phyloP scores from a whole-genome alignment of 2,888 invertebrate species.

The Hyppa rectilinea region DNA sequence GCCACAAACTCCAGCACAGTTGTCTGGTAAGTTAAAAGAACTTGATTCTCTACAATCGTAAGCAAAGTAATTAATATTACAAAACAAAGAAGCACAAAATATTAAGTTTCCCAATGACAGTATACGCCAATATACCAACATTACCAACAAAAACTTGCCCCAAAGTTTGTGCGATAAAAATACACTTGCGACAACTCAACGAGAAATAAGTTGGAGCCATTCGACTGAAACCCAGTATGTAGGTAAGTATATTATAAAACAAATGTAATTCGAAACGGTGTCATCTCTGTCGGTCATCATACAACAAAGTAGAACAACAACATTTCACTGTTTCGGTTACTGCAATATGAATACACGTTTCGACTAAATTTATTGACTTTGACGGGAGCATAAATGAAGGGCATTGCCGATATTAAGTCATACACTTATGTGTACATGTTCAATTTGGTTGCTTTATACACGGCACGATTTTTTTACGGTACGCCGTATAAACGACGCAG shows the following conservation, averaged over 20 bases:
- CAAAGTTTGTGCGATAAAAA: background rate
- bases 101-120: background rate
- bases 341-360: constrained; percentile 15
- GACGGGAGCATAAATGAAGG: background rate
- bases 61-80: background rate
- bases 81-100: background rate
- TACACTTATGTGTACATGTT: background rate
- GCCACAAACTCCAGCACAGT: no score
- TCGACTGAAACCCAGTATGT: background rate
- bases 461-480: no score
- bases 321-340: constrained; percentile 30
- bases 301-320: constrained; percentile 41
- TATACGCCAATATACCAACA: background rate
- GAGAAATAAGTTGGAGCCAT: background rate
- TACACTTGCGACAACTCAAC: background rate
- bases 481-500: no score
- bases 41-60: no score
- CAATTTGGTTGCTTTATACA: background rate
- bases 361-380: constrained; percentile 12
- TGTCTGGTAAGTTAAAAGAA: no score
- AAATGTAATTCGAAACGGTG: constrained; percentile 42
- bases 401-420: background rate
- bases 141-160: background rate
- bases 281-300: constrained; percentile 53
- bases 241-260: constrained; percentile 15